phyloP scores from a whole-genome alignment of 2,113 vertebrate species.

The Carettochelys insculpta region DNA sequence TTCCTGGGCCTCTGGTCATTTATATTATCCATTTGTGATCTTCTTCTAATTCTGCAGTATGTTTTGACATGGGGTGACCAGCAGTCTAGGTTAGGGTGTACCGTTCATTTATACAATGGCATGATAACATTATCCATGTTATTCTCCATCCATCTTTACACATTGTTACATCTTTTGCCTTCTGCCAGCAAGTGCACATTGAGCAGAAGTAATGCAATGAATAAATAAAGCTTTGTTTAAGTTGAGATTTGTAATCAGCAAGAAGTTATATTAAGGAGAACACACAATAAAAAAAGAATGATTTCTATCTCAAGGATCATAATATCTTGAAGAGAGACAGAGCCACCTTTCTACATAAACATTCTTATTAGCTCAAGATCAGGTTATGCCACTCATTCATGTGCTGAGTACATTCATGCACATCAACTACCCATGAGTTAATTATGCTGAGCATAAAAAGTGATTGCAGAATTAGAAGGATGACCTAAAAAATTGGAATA shows the following conservation, averaged over 20 bases:
- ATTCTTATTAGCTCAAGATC: not conserved
- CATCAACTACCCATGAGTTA: not conserved
- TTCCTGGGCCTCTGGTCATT: not conserved
- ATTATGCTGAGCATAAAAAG: not conserved
- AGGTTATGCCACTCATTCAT: not conserved
- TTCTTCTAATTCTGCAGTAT: not conserved
- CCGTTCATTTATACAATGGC: not conserved
- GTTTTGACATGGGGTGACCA: not conserved
- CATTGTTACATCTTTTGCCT: not conserved
- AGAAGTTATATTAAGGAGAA: not conserved
- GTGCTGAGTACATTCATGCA: not conserved
- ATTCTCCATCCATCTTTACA: not conserved
- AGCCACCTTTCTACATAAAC: not conserved
- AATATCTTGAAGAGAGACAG: conserved; percentile 15
- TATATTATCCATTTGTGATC: not conserved
- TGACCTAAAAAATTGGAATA: not conserved
- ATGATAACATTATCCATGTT: not conserved
- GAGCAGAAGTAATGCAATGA: not conserved
- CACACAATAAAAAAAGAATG: not conserved
- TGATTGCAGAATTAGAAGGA: not conserved
- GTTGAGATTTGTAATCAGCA: not conserved
- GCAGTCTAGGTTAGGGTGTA: not conserved
- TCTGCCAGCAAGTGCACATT: not conserved
- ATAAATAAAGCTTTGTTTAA: not conserved
- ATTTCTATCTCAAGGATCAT: not conserved